Conservation (phyloP, 2,888 invertebrate genomes). For the Pantelozetes paolii region DNA sequence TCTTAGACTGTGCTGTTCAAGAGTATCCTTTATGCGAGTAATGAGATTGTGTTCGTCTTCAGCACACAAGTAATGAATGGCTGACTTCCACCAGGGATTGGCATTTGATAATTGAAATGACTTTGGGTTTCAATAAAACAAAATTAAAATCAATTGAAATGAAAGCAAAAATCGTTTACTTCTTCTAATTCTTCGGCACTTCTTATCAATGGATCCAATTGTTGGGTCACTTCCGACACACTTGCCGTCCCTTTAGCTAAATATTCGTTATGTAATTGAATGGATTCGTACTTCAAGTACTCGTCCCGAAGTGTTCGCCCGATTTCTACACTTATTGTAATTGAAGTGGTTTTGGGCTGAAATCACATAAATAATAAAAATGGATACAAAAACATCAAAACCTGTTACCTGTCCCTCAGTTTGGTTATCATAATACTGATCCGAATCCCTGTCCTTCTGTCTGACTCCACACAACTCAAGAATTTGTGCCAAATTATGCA, state of each 20-base stretch:
- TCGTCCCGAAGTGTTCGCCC: slow-evolving; percentile 58
- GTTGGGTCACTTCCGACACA: slow-evolving; percentile 36
- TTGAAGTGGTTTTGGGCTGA: neutral
- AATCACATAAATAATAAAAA: neutral
- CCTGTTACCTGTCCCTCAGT: neutral
- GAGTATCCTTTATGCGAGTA: slow-evolving; percentile 49
- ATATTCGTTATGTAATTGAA: slow-evolving; percentile 60
- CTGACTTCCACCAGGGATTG: slow-evolving; percentile 51
- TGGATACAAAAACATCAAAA: neutral
- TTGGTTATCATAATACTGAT: neutral
- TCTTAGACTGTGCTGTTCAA: slow-evolving; percentile 23
- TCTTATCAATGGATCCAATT: slow-evolving; percentile 3
- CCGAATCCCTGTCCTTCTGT: slow-evolving; percentile 20
- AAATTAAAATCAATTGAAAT: neutral
- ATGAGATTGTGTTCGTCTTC: slow-evolving; percentile 50
- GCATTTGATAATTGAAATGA: neutral
- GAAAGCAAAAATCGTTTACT: neutral
- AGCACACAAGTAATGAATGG: slow-evolving; percentile 49
- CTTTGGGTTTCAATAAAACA: neutral
- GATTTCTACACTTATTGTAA: slow-evolving; percentile 44
- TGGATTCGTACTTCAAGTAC: slow-evolving; percentile 56
- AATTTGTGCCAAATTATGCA: slow-evolving; percentile 62
- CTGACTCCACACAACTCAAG: slow-evolving; percentile 44
- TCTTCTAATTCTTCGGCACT: neutral
- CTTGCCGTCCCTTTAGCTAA: slow-evolving; percentile 52